Base-by-base conservation (phyloP, 2,888 invertebrate species). In the Zeuzera pyrina region DNA sequence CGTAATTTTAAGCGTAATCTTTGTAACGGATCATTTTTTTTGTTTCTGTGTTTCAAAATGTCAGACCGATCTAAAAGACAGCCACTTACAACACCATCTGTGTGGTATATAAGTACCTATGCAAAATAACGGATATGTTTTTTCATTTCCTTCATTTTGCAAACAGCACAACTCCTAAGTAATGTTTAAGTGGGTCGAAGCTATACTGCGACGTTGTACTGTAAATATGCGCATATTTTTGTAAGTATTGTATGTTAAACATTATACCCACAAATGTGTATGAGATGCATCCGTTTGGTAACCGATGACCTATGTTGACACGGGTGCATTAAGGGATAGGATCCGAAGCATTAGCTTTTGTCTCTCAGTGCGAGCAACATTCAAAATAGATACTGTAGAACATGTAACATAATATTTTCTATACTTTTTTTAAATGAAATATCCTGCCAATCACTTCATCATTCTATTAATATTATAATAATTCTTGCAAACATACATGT, bases 141-240 rank as follows among this genome's bases (percentile, higher is more conserved):
- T 57, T 57, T 52, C 46, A 50, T 53, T 57, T 60, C 42, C 49
- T 57, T 52, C 47, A 56, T 63, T 68, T 70, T 49, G 65, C 63
- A 58, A 57, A 54, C 50, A 44, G 51, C 35, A 33, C 44, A 47
- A 45, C 38, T 36, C 43, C 12, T 25, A 42, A 42, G 34, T 40
- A 52, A 55, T n/a, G n/a, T n/a, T n/a, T n/a, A n/a, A n/a, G n/a
- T n/a, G 48, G 47, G 46, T 43, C 25, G 25, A 36, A 44, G 46
- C 43, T 45, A 43, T 55, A 57, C 50, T 52, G 50, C 49, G 52
- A 46, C 43, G 49, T 43, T 35, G 34, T 45, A 42, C 38, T 38
- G 49, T 70, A 65, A 76, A 69, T 72, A 79, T 78, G 72, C 67
- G 68, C 76, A 74, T 73, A 66, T 57, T 59, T 57, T 48, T 57